A percentile compares a stretch with the other conserved stretches of the same genome.
Evolutionary conservation across 1,140 invertebrate species (phyloP).

Genomic region (Antheraea mylitta): DNA sequence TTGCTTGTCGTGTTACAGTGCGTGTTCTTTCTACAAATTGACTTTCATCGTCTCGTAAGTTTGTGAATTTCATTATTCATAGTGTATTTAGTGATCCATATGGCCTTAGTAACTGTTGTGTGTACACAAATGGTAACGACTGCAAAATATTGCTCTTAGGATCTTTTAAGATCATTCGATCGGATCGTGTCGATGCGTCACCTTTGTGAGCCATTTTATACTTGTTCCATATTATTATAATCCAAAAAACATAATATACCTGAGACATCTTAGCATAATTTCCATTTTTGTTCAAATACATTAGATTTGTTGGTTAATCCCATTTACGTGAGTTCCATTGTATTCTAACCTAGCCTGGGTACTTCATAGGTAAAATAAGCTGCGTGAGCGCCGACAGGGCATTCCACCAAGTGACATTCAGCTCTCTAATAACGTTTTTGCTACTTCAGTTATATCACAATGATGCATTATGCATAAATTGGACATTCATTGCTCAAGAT

Average conservation of each 20-base stretch:
- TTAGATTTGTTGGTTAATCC: background rate
- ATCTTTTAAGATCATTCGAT: slow-evolving; percentile 63
- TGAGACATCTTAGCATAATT: background rate
- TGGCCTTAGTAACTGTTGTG: slow-evolving; percentile 21
- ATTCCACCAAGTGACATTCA: slow-evolving; percentile 2
- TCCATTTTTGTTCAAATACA: background rate
- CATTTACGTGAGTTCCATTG: background rate
- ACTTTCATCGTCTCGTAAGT: slow-evolving; percentile 77
- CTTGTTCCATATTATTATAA: slow-evolving; percentile 55
- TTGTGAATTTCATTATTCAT: slow-evolving; percentile 62
- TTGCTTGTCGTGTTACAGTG: slow-evolving; percentile 73
- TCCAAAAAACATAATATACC: slow-evolving; percentile 39
- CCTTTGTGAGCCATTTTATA: slow-evolving; percentile 75
- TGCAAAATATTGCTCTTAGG: slow-evolving; percentile 23
- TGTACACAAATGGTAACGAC: slow-evolving; percentile 15
- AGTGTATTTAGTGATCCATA: slow-evolving; percentile 50
- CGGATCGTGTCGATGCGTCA: slow-evolving; percentile 76
- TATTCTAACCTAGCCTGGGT: slow-evolving; percentile 44
- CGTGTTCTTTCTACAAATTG: slow-evolving; percentile 72
- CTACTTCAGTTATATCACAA: background rate
- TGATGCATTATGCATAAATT: no score
- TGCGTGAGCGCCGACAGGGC: slow-evolving; percentile 16
- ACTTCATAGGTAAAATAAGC: slow-evolving; percentile 13
- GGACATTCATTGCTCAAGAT: no score
- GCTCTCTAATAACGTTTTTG: background rate